Base-by-base conservation (phyloP, 2,797 vertebrate genomes). In the Platalea minor region DNA sequence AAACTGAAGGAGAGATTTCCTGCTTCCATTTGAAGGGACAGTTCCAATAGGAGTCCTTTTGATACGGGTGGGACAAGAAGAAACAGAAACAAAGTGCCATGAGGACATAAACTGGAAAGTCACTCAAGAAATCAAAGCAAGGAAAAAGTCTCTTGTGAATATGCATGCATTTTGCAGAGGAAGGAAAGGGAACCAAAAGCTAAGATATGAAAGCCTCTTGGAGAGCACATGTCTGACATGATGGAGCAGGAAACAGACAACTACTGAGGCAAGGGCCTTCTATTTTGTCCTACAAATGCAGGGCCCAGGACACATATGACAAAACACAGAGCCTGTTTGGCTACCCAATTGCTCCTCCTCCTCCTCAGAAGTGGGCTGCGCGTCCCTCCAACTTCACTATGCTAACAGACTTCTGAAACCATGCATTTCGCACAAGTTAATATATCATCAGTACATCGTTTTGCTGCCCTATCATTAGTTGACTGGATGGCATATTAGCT, bases 121-220 rank as follows among this genome's bases (percentile, higher is more conserved):
- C 76, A 31, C 31, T 65, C 63, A 50, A 65, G 46, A 68, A 94
- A 56, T 25, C 67, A 77, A 85, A 80, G 41, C 28, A 68, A 85
- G 31, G 25, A 88, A 74, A 12, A 65, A 35, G 4, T 5, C 33
- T 68, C 53, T 18, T 46, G 10, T 28, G 31, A 86, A 64, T 12
- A n/a, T 1, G 7, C 26, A 37, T 0, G 0, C 9, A 41, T 70
- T 88, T 64, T 75, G 31, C 24, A 10, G 33, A 73, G 39, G 13
- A 11, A 39, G 14, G 17, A 81, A 69, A 84, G 21, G 7, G 13
- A 78, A 64, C 16, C 5, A 0, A 15, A 37, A 77, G 17, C 26
- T 29, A 54, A 59, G 19, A 15, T 5, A n/a, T 6, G 14, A 50
- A 50, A 82, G 12, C 20, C 51, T 72, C 48, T 54, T n/a, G 28